Evolutionary conservation across 1,140 invertebrate species (phyloP).

Genomic region (Mercenaria mercenaria): DNA sequence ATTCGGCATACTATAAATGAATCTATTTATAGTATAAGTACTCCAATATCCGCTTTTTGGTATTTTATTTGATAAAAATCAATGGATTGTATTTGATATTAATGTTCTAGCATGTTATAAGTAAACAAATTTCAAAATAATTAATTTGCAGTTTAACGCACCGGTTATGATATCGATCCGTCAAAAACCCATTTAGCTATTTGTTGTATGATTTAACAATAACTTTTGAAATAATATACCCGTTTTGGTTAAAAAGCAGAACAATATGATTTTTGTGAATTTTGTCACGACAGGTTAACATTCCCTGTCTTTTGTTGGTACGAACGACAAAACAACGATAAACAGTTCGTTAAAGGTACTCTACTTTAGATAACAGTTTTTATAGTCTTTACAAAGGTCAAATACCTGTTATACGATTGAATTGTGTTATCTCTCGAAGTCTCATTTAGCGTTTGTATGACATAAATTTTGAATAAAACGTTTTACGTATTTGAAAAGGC

Average conservation of each 20-base stretch:
- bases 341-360: too few relatives aligned
- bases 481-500: too few relatives aligned
- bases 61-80: neutral
- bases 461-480: too few relatives aligned
- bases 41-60: neutral
- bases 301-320: constrained; percentile 1
- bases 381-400: too few relatives aligned
- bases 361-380: too few relatives aligned
- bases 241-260: neutral
- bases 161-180: neutral
- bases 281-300: neutral
- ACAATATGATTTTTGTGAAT: neutral
- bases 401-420: too few relatives aligned
- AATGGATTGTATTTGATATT: neutral
- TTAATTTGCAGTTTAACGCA: neutral
- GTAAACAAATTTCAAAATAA: constrained; percentile 2
- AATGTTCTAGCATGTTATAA: neutral
- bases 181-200: neutral
- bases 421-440: too few relatives aligned
- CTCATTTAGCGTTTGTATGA: too few relatives aligned
- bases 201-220: constrained; percentile 2
- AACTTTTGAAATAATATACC: neutral
- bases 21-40: neutral
- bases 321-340: neutral
- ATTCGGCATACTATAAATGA: neutral